These are phyloP conservation scores for Lophius americanus DNA, from an alignment of 2,797 vertebrate species.

Conservation along the genomic window DNA sequence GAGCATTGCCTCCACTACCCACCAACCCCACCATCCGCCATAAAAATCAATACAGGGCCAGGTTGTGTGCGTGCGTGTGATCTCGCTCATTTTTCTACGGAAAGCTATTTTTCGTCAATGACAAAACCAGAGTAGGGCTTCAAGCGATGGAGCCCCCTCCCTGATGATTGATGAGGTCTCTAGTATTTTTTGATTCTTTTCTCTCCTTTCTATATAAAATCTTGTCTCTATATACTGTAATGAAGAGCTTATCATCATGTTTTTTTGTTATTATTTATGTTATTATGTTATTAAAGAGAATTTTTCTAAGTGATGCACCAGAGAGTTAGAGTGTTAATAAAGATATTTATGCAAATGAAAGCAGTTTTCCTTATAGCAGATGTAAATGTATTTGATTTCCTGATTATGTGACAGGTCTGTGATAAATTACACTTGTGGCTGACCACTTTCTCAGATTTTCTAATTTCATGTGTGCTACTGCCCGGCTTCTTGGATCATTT, in stretches of 20 bases:
- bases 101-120: conserved; percentile 81
- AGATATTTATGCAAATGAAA: conserved; percentile 10
- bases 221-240: conserved; percentile 49
- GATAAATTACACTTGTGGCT: conserved; percentile 49
- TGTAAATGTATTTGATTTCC: conserved; percentile 13
- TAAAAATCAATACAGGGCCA: conserved; percentile 81
- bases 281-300: conserved; percentile 9
- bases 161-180: conserved; percentile 74
- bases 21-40: conserved; percentile 72
- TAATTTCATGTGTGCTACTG: conserved; percentile 41
- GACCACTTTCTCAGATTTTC: conserved; percentile 34
- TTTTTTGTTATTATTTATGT: not conserved
- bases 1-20: conserved; percentile 77
- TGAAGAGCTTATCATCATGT: conserved; percentile 18
- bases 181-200: conserved; percentile 66
- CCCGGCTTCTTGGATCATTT: conserved; percentile 42
- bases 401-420: conserved; percentile 21
- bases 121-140: conserved; percentile 80
- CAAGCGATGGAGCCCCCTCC: conserved; percentile 67
- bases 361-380: not conserved
- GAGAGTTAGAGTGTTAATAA: conserved; percentile 24
- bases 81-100: conserved; percentile 77
- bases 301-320: conserved; percentile 21
- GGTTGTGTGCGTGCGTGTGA: conserved; percentile 65
- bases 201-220: conserved; percentile 31